These are phyloP conservation scores for Napeogenes sylphis DNA, from an alignment of 2,888 invertebrate species.

Conservation along the genomic window DNA sequence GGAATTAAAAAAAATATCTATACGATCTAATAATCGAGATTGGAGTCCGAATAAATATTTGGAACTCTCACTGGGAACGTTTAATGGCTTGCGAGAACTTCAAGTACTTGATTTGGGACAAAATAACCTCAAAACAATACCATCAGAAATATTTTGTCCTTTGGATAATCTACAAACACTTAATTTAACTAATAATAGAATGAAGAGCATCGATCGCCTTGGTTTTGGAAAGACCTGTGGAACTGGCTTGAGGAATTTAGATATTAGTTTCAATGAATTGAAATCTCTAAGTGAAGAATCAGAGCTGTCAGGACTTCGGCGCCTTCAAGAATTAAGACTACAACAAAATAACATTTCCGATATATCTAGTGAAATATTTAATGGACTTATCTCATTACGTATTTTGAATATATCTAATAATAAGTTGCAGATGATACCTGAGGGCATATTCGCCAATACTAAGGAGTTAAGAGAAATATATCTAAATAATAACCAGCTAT, in stretches of 20 bases:
- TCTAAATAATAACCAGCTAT: slow-evolving; percentile 90
- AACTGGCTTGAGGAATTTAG: slow-evolving; percentile 85
- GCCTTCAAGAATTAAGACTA: slow-evolving; percentile 87
- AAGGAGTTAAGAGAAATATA: slow-evolving; percentile 90
- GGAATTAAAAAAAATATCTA: slow-evolving; percentile 86
- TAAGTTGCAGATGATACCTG: slow-evolving; percentile 87
- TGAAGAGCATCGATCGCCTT: slow-evolving; percentile 85
- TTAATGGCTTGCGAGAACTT: slow-evolving; percentile 87
- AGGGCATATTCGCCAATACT: slow-evolving; percentile 88
- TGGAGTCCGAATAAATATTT: slow-evolving; percentile 87
- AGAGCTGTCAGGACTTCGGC: slow-evolving; percentile 84
- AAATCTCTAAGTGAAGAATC: slow-evolving; percentile 84
- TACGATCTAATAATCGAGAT: slow-evolving; percentile 88
- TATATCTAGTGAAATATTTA: slow-evolving; percentile 87
- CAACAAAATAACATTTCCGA: slow-evolving; percentile 90
- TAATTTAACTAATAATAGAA: slow-evolving; percentile 89
- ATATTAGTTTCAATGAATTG: slow-evolving; percentile 89
- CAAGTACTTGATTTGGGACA: slow-evolving; percentile 86
- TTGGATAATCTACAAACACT: slow-evolving; percentile 87
- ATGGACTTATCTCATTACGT: slow-evolving; percentile 86
- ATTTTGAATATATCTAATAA: slow-evolving; percentile 92
- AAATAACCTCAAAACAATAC: slow-evolving; percentile 88
- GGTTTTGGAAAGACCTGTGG: slow-evolving; percentile 83
- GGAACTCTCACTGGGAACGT: slow-evolving; percentile 84
- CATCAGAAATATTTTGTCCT: slow-evolving; percentile 87